Percentiles rank a stretch among this genome's conserved stretches.
Evolutionary conservation across 2,888 invertebrate genomes (phyloP).

Genomic region (Germaria angustata): DNA sequence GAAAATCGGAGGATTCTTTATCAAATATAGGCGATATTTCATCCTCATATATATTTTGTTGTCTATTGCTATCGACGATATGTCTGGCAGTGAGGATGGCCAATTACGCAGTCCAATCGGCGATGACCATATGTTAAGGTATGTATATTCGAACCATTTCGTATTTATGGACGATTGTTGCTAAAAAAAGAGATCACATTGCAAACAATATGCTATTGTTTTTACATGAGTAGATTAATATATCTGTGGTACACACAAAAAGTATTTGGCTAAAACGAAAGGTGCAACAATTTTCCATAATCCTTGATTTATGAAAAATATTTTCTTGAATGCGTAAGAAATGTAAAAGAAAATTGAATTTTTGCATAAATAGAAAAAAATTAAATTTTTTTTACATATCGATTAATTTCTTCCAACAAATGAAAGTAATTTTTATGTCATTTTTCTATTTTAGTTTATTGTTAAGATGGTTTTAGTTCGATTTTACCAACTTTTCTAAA

Average conservation of each 20-base stretch:
- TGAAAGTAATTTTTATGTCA: constrained; percentile 1
- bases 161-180: constrained; percentile 56
- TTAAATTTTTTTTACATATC: constrained; percentile 50
- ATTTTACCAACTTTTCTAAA: background rate
- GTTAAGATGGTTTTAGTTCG: constrained; percentile 11
- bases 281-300: constrained; percentile 70
- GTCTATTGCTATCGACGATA: constrained; percentile 63
- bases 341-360: constrained; percentile 41
- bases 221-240: constrained; percentile 8
- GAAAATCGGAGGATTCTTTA: background rate
- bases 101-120: constrained; percentile 88
- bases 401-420: constrained; percentile 39
- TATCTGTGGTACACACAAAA: constrained; percentile 34
- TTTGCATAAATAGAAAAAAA: constrained; percentile 49
- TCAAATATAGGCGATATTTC: background rate
- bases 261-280: constrained; percentile 26
- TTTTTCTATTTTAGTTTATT: constrained; percentile 38
- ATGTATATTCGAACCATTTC: constrained; percentile 71
- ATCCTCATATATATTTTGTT: background rate
- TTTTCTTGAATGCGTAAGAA: constrained; percentile 64
- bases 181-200: constrained; percentile 48
- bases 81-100: constrained; percentile 87
- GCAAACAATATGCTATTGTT: constrained; percentile 38
- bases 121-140: constrained; percentile 81
- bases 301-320: constrained; percentile 56